Evolutionary conservation across 2,888 invertebrate genomes (phyloP).

Genomic region (Pollenia griseotomentosa): DNA sequence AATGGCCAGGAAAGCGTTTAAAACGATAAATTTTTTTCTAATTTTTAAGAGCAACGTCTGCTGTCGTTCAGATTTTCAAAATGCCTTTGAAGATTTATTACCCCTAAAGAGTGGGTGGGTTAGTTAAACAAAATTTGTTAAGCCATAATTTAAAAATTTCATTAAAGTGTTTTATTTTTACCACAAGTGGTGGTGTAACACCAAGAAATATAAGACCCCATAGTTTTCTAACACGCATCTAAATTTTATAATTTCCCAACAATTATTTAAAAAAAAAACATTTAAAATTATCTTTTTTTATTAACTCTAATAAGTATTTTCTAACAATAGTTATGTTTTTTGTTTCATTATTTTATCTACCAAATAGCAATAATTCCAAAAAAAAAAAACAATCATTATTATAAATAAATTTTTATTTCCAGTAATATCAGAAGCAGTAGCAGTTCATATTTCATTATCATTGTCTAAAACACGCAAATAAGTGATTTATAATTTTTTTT

Average conservation of each 20-base stretch:
- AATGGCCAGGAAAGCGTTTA: constrained; percentile 1
- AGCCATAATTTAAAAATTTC: too few species aligned
- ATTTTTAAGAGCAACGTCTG: neutral
- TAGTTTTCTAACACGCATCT: constrained; percentile 64
- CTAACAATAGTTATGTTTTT: constrained; percentile 38
- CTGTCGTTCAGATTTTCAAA: neutral
- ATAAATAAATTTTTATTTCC: constrained; percentile 40
- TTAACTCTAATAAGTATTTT: constrained; percentile 11
- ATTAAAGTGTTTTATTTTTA: neutral
- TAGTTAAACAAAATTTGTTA: neutral
- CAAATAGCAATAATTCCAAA: constrained; percentile 24
- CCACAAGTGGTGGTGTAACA: neutral
- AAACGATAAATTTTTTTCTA: neutral
- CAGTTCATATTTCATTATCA: constrained; percentile 62
- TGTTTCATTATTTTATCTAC: constrained; percentile 10
- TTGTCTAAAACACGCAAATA: constrained; percentile 74
- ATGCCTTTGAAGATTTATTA: constrained; percentile 55
- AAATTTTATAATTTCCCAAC: constrained; percentile 11
- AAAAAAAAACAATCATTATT: constrained; percentile 37
- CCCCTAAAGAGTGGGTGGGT: constrained; percentile 22
- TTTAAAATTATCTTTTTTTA: constrained; percentile 33
- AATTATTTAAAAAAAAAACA: constrained; percentile 28
- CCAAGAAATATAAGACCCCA: neutral
- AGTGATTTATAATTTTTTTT: constrained; percentile 71
- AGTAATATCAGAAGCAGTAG: neutral